Conservation (phyloP, 2,113 vertebrate genomes). For the Gavia stellata region DNA sequence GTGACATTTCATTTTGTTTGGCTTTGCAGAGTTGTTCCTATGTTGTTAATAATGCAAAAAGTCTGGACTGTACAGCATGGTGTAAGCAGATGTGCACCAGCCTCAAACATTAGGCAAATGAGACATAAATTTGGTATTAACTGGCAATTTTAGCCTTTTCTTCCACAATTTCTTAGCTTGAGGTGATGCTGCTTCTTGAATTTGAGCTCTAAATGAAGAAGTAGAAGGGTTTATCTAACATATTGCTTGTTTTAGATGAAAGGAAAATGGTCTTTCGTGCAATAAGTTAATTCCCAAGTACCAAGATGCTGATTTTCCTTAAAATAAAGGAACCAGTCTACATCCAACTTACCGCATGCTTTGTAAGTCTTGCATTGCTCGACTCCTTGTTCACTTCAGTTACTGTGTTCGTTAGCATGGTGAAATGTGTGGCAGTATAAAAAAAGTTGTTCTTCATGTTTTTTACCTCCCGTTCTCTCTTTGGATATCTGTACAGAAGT, state of each 20-base stretch:
- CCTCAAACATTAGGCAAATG: not conserved
- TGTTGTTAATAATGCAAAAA: constrained; percentile 56
- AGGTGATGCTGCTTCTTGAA: not conserved
- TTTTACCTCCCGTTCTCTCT: rapidly evolving
- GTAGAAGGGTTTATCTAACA: not conserved
- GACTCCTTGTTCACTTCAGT: not conserved
- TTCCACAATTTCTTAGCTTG: not conserved
- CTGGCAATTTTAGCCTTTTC: constrained; percentile 23
- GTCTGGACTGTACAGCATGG: not conserved
- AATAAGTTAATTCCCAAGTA: not conserved
- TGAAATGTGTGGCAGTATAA: not conserved
- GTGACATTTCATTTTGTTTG: constrained; percentile 52
- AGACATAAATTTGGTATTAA: constrained; percentile 31
- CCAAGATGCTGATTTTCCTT: not conserved
- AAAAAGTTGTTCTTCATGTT: not conserved
- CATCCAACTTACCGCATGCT: not conserved
- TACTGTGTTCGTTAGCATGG: not conserved
- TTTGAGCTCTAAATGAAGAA: not conserved
- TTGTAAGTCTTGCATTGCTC: not conserved
- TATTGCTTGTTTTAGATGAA: not conserved
- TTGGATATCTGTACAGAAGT: not conserved
- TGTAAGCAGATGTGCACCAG: constrained; percentile 13
- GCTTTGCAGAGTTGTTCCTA: not conserved
- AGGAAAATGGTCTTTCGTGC: not conserved
- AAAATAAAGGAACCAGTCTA: not conserved